Evolutionary conservation across 2,113 vertebrate species (phyloP).

Genomic region (Xiphophorus maculatus): DNA sequence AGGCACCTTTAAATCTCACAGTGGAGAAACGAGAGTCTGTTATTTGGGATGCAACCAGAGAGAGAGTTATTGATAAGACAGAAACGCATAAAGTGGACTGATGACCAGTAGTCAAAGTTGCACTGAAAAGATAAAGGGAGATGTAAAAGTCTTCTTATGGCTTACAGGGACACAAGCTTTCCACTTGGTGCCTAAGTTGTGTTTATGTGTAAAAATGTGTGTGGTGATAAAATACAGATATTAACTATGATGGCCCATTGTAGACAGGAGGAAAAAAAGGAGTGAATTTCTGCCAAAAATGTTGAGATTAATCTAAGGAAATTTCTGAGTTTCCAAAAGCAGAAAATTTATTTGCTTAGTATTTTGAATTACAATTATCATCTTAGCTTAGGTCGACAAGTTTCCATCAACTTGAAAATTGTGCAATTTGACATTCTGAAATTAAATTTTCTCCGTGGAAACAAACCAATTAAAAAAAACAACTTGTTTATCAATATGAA

Average conservation of each 20-base stretch:
- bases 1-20: constrained; percentile 53
- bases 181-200: constrained; percentile 13
- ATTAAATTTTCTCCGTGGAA: too few species aligned
- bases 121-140: constrained; percentile 46
- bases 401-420: too few species aligned
- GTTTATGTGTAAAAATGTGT: not conserved
- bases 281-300: too few species aligned
- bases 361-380: too few species aligned
- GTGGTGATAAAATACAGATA: not conserved
- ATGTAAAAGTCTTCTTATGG: constrained; percentile 50
- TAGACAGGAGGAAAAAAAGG: too few species aligned
- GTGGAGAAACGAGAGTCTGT: constrained; percentile 18
- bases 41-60: constrained; percentile 37
- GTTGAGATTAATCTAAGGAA: too few species aligned
- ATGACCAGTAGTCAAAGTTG: constrained; percentile 51
- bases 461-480: too few species aligned
- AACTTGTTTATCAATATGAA: too few species aligned
- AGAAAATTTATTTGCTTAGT: too few species aligned
- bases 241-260: not conserved
- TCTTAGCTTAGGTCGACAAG: too few species aligned
- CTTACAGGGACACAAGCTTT: constrained; percentile 34
- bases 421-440: too few species aligned
- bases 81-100: constrained; percentile 55
- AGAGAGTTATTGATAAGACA: constrained; percentile 62
- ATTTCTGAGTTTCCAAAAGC: too few species aligned